Base-by-base conservation (phyloP, 2,888 invertebrate genomes). In the Synergus itoensis region DNA sequence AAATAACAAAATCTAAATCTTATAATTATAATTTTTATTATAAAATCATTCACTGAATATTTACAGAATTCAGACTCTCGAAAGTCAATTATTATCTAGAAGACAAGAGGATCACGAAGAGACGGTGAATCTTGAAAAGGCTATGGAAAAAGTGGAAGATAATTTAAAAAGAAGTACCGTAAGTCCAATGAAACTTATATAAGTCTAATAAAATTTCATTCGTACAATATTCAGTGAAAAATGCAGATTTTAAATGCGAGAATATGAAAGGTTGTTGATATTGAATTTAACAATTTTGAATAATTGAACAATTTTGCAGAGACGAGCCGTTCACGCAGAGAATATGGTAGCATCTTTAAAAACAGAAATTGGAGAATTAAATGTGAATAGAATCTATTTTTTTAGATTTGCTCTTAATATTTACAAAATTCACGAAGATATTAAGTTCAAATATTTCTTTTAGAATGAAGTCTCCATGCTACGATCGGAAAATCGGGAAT, bases 281-380 rank as follows among this genome's bases (percentile, higher is more conserved):
- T 69, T 79, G 36, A n/a, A 57, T 53, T 64, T 69, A 41, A 48
- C 18, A n/a, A n/a, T n/a, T n/a, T n/a, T n/a, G n/a, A n/a, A n/a
- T n/a, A n/a, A n/a, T 53, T 48, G 8, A 57, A 76, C 43, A n/a
- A 18, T 41, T n/a, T 80, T 63, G 4, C 91, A 96, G 95, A 94
- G 93, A 88, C 93, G 95, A 90, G 94, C 94, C 1, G 91, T 93
- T 12, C 94, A 93, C 80, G 94, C 95, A 2, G 96, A 96, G 90
- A 94, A 92, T 84, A 94, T 94, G 63, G 94, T 96, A 77, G 92
- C 93, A 4, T 94, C 94, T 88, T 92, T 97, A 84, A 95, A 94
- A 88, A 95, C 94, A 86, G 95, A 97, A 93, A 94, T 96, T 63
- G 95, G 95, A 90, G 93, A 93, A 87, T 92, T 97, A 86, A 95